Percentiles rank a stretch among this genome's conserved stretches.
Conservation (phyloP, 2,888 invertebrate species). For the Cryptophagus acutangulus region DNA sequence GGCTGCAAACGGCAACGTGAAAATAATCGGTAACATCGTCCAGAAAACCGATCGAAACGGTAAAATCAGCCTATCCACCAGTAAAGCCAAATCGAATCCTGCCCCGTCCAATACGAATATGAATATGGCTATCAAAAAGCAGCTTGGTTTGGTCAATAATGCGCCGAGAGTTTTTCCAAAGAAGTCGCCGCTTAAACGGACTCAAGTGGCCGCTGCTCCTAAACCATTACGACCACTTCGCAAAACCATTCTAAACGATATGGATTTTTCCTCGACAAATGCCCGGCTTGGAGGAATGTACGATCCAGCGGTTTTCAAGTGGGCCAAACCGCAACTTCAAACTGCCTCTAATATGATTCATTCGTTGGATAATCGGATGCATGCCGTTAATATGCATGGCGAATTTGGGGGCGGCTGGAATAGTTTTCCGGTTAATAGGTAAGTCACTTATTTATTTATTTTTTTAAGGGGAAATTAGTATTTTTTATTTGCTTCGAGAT, state of each 20-base stretch:
- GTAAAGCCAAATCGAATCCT: conserved; percentile 41
- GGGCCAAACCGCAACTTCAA: conserved; percentile 32
- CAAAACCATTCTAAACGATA: conserved; percentile 40
- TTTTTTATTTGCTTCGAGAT: too few relatives aligned
- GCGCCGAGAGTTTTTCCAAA: conserved; percentile 17
- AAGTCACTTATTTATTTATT: too few relatives aligned
- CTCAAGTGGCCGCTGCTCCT: background rate
- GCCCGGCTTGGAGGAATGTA: conserved; percentile 21
- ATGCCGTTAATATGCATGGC: too few relatives aligned
- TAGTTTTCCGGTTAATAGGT: conserved; percentile 26
- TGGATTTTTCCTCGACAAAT: conserved; percentile 22
- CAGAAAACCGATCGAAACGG: conserved; percentile 52
- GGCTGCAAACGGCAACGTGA: conserved; percentile 38
- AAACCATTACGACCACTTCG: conserved; percentile 22
- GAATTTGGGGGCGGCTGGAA: conserved; percentile 28
- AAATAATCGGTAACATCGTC: conserved; percentile 48
- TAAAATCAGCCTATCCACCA: conserved; percentile 52
- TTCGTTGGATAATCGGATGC: conserved; percentile 30
- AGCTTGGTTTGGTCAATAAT: conserved; percentile 38
- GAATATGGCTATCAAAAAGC: conserved; percentile 43
- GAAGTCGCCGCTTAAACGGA: conserved; percentile 9
- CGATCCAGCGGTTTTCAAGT: conserved; percentile 33
- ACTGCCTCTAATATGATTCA: conserved; percentile 35
- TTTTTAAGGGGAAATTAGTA: too few relatives aligned
- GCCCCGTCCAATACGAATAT: conserved; percentile 38